Conservation (phyloP, 2,113 vertebrate genomes). For the Mixornis gularis region DNA sequence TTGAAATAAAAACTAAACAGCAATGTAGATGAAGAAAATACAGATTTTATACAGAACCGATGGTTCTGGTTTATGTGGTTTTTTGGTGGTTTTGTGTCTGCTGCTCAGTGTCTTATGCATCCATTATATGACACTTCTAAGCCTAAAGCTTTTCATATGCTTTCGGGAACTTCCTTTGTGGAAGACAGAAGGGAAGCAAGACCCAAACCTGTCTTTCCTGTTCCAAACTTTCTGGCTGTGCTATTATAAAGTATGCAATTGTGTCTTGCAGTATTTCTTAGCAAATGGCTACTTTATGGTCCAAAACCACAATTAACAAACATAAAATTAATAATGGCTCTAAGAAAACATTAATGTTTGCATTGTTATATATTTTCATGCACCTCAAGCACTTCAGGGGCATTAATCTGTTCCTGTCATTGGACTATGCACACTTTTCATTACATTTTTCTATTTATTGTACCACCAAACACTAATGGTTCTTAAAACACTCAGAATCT, state of each 20-base stretch:
- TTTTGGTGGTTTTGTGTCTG: conserved; percentile 42
- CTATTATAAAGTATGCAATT: neutral
- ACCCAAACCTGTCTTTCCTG: neutral
- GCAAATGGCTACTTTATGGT: neutral
- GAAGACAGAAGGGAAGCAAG: neutral
- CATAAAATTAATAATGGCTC: neutral
- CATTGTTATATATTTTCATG: neutral
- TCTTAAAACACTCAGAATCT: neutral
- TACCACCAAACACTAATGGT: neutral
- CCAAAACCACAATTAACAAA: neutral
- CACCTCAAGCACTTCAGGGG: neutral
- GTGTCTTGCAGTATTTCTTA: neutral
- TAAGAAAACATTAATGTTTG: neutral
- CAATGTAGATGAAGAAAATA: conserved; percentile 50
- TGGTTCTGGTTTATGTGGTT: conserved; percentile 43
- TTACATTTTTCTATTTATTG: neutral
- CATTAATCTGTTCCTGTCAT: neutral
- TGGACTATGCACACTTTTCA: neutral
- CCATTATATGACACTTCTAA: neutral
- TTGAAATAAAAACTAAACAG: neutral
- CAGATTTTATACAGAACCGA: neutral
- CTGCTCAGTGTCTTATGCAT: conserved; percentile 8
- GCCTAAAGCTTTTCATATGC: neutral
- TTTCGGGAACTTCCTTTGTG: neutral
- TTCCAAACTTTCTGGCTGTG: neutral